These are phyloP conservation scores for Meda fulgida DNA, from an alignment of 2,797 vertebrate species.

Conservation along the genomic window DNA sequence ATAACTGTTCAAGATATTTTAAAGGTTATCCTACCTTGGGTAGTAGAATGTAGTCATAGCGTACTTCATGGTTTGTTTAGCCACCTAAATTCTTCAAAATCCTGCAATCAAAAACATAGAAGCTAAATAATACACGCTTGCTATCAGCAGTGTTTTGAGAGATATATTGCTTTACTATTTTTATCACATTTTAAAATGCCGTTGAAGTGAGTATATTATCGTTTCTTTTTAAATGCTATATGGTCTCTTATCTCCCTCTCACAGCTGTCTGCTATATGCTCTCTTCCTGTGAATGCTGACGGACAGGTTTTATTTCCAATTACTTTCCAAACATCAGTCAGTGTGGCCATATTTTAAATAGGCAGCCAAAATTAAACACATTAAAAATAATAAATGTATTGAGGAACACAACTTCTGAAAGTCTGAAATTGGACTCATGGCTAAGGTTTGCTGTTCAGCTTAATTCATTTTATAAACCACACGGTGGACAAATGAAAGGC, in stretches of 20 bases:
- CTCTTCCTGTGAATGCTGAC: conserved; percentile 35
- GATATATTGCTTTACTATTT: conserved; percentile 45
- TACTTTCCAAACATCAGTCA: conserved; percentile 37
- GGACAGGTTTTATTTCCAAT: conserved; percentile 36
- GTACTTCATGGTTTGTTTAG: background rate
- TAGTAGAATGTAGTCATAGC: background rate
- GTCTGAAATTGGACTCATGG: conserved; percentile 26
- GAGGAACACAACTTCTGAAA: background rate
- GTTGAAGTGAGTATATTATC: conserved; percentile 23
- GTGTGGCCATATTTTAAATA: conserved; percentile 3
- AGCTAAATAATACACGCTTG: conserved; percentile 5
- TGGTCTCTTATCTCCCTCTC: conserved; percentile 46
- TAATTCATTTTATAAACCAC: background rate
- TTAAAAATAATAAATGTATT: conserved; percentile 3
- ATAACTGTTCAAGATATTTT: background rate
- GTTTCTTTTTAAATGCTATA: conserved; percentile 38
- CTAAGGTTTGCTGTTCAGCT: background rate
- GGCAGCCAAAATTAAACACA: conserved; percentile 5
- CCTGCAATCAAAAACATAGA: background rate
- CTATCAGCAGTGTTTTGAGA: conserved; percentile 43
- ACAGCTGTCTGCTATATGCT: conserved; percentile 44
- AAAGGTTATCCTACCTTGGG: background rate
- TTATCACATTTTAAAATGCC: conserved; percentile 45
- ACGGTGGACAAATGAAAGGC: conserved; percentile 10
- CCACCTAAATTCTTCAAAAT: background rate